phyloP scores from a whole-genome alignment of 1,140 invertebrate species.

The Nephila pilipes region DNA sequence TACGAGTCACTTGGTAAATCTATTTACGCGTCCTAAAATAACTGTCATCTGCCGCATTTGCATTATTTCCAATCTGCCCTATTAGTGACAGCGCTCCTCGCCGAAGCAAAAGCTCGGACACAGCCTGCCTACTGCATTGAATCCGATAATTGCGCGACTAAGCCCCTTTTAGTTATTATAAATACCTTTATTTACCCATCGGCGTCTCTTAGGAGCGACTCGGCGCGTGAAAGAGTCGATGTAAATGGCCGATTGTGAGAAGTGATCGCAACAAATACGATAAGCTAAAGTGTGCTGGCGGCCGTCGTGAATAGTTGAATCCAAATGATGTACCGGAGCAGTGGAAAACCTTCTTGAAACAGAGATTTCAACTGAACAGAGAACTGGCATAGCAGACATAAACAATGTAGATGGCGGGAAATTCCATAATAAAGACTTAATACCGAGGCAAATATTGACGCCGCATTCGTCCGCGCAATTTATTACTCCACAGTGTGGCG shows the following conservation, averaged over 20 bases:
- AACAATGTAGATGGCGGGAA: slow-evolving; percentile 67
- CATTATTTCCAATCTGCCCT: no score
- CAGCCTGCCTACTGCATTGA: neutral
- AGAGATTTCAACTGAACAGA: neutral
- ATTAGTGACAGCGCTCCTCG: no score
- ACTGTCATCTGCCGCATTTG: no score
- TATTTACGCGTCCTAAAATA: no score
- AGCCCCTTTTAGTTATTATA: slow-evolving; percentile 1
- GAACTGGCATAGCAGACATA: slow-evolving; percentile 61
- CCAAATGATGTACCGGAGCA: neutral
- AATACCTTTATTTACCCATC: neutral
- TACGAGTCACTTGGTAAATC: no score
- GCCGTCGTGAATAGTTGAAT: neutral
- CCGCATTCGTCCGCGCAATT: slow-evolving; percentile 75
- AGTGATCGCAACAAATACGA: neutral
- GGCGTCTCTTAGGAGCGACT: neutral
- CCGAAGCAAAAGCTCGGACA: neutral
- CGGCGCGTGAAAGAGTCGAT: neutral
- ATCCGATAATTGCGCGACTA: neutral
- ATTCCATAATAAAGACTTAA: slow-evolving; percentile 77
- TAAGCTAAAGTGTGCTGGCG: neutral
- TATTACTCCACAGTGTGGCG: slow-evolving; percentile 73
- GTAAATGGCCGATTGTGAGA: neutral
- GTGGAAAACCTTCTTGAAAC: slow-evolving; percentile 23
- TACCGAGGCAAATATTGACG: slow-evolving; percentile 77